Evolutionary conservation across 2,113 vertebrate species (phyloP).

Genomic region (Ammodytes dubius): DNA sequence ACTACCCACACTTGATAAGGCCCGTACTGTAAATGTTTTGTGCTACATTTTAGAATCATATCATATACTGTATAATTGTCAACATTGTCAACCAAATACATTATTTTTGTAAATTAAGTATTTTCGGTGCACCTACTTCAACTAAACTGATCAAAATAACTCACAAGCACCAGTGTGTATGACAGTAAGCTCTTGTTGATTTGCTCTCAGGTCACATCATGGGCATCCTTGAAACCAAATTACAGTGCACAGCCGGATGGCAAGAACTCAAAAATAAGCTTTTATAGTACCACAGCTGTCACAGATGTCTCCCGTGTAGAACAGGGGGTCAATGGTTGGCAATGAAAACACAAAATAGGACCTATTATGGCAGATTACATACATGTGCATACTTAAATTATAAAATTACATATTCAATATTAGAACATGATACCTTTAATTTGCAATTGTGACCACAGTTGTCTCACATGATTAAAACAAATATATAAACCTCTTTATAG

Average conservation of each 20-base stretch:
- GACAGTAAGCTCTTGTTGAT: neutral
- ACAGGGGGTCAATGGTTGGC: neutral
- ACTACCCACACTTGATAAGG: conserved; percentile 9
- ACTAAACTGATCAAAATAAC: neutral
- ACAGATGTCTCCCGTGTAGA: neutral
- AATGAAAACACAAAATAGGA: neutral
- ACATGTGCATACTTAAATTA: neutral
- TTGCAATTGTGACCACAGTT: conserved; percentile 10
- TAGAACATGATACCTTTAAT: neutral
- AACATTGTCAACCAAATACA: neutral
- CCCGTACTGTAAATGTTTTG: conserved; percentile 4
- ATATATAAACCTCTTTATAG: too few relatives aligned
- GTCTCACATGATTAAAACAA: neutral
- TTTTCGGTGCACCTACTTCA: neutral
- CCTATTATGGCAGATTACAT: neutral
- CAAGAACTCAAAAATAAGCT: conserved; percentile 1
- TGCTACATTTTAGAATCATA: conserved; percentile 3
- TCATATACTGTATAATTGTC: too few relatives aligned
- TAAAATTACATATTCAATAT: neutral
- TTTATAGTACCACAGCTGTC: neutral
- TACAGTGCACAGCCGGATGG: neutral
- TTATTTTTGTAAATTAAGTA: neutral
- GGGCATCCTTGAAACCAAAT: conserved; percentile 16
- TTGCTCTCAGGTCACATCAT: neutral
- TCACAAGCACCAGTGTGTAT: too few relatives aligned